Evolutionary conservation across 2,113 vertebrate species (phyloP).

Genomic region (Scalopus aquaticus): DNA sequence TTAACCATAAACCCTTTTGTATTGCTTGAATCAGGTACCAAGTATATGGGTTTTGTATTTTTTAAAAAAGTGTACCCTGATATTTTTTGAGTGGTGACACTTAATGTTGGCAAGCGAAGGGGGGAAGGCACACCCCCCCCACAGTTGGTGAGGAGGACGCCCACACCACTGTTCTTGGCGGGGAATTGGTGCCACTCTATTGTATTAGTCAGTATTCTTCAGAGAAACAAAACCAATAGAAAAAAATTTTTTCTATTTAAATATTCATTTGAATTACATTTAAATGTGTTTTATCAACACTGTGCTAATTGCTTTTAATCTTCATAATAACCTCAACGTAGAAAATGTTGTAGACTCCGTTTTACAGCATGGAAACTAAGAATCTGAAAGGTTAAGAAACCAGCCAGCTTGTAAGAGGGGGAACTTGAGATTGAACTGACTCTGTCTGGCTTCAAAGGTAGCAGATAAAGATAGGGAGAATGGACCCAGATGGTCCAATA

Average conservation of each 20-base stretch:
- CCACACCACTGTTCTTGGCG: background rate
- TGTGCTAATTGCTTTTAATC: background rate
- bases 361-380: background rate
- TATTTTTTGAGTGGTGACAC: background rate
- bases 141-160: background rate
- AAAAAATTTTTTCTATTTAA: background rate
- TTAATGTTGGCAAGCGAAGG: background rate
- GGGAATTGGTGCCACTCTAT: background rate
- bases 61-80: background rate
- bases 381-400: background rate
- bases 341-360: background rate
- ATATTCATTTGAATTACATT: background rate
- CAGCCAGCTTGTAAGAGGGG: background rate
- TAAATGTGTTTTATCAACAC: background rate
- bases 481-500: background rate
- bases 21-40: background rate
- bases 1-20: background rate
- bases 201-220: background rate
- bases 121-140: background rate
- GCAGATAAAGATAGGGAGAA: background rate
- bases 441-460: background rate
- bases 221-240: background rate
- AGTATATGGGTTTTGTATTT: background rate
- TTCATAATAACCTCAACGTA: background rate
- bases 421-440: background rate